phyloP scores from a whole-genome alignment of 2,888 invertebrate species.

The Ctenicera cuprea region DNA sequence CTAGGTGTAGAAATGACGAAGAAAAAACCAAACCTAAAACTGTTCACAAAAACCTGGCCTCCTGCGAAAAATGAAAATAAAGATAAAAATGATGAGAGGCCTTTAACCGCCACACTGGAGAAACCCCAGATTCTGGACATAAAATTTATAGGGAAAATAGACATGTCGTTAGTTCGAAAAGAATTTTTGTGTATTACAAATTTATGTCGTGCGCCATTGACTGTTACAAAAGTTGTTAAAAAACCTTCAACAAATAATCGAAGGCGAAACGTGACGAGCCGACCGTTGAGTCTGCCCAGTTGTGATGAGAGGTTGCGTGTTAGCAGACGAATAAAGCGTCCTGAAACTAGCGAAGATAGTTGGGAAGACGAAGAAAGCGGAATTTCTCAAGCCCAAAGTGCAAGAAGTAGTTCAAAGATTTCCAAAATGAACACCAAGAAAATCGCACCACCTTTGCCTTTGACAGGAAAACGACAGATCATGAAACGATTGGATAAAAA shows the following conservation, averaged over 20 bases:
- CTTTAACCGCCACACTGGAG: slow-evolving; percentile 76
- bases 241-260: slow-evolving; percentile 56
- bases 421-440: slow-evolving; percentile 29
- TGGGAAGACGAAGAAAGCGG: slow-evolving; percentile 65
- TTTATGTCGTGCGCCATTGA: slow-evolving; percentile 67
- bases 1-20: slow-evolving; percentile 57
- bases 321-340: slow-evolving; percentile 41
- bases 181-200: slow-evolving; percentile 73
- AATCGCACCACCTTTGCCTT: slow-evolving; percentile 40
- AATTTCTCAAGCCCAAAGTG: slow-evolving; percentile 55
- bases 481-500: slow-evolving; percentile 45
- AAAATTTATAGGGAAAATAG: slow-evolving; percentile 73
- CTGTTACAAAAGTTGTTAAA: slow-evolving; percentile 51
- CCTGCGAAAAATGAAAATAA: slow-evolving; percentile 59
- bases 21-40: slow-evolving; percentile 65
- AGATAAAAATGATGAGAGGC: slow-evolving; percentile 67
- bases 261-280: slow-evolving; percentile 54
- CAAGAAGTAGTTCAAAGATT: slow-evolving; percentile 50
- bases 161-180: slow-evolving; percentile 76
- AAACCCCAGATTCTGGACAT: slow-evolving; percentile 75
- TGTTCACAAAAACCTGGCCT: slow-evolving; percentile 69
- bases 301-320: slow-evolving; percentile 28
- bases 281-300: slow-evolving; percentile 62
- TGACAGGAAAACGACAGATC: slow-evolving; percentile 51
- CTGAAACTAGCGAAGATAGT: slow-evolving; percentile 62